A percentile compares a stretch with the other conserved stretches of the same genome.
phyloP scores from a whole-genome alignment of 2,888 invertebrate genomes.

The Melieria picta region DNA sequence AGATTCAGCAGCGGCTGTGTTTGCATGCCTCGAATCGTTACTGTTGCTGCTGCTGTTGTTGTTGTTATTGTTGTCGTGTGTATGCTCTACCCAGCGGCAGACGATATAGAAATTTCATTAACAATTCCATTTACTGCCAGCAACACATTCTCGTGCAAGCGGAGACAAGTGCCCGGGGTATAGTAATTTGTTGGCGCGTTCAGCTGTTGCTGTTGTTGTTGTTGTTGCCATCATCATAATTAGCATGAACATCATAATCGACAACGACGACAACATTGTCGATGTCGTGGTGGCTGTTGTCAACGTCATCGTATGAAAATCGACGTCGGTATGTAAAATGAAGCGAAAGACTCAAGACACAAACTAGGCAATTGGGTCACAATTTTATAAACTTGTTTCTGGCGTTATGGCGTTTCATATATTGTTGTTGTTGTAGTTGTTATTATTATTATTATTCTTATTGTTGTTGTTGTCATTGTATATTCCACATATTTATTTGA shows the following conservation, averaged over 20 bases:
- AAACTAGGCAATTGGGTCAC: slow-evolving; percentile 64
- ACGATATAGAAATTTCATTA: not conserved
- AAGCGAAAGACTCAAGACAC: slow-evolving; percentile 19
- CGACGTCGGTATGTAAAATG: slow-evolving; percentile 41
- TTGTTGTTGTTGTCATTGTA: not conserved
- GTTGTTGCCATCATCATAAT: not conserved
- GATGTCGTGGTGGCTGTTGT: slow-evolving; percentile 6
- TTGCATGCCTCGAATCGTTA: no score
- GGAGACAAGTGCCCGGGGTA: no score
- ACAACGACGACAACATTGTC: no score
- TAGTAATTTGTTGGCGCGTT: no score
- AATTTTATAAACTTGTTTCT: slow-evolving; percentile 63
- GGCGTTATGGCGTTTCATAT: not conserved
- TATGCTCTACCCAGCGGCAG: no score
- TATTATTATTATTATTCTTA: no score
- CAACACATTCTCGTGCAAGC: not conserved
- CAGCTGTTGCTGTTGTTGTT: not conserved
- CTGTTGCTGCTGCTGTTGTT: no score
- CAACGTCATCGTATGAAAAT: slow-evolving; percentile 27
- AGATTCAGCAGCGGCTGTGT: no score
- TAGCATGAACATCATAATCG: no score
- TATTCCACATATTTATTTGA: no score
- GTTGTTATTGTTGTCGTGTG: no score
- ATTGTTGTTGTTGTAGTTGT: slow-evolving; percentile 9
- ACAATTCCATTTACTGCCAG: slow-evolving; percentile 7